Percentiles rank a stretch among this genome's conserved stretches.
These are phyloP conservation scores for Periophthalmus magnuspinnatus DNA, from an alignment of 2,797 vertebrate genomes.

Conservation along the genomic window DNA sequence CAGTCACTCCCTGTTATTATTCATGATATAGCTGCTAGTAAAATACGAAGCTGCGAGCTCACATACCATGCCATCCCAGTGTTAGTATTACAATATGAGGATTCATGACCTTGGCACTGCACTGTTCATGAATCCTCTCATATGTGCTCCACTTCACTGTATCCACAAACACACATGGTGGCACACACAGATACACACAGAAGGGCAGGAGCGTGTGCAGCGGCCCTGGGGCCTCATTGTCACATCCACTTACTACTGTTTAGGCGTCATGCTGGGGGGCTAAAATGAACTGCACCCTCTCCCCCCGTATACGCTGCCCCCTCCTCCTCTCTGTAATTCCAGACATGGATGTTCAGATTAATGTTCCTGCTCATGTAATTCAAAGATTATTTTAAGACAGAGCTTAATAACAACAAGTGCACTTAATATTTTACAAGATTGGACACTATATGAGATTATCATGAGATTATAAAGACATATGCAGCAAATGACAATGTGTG, in stretches of 20 bases:
- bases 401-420: slow-evolving; percentile 9
- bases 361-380: slow-evolving; percentile 1
- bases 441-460: background rate
- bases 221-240: slow-evolving; percentile 66
- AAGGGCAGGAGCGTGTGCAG: slow-evolving; percentile 52
- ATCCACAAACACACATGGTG: slow-evolving; percentile 39
- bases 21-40: slow-evolving; percentile 36
- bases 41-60: slow-evolving; percentile 27
- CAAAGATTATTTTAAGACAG: slow-evolving; percentile 8
- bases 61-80: slow-evolving; percentile 24
- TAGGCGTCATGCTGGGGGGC: slow-evolving; percentile 65
- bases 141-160: slow-evolving; percentile 52
- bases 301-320: slow-evolving; percentile 12
- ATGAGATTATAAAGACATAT: slow-evolving; percentile 1
- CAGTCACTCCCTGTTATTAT: slow-evolving; percentile 24
- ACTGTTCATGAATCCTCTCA: slow-evolving; percentile 52
- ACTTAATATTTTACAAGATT: slow-evolving; percentile 8
- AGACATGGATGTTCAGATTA: slow-evolving; percentile 30
- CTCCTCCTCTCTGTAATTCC: slow-evolving; percentile 30
- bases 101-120: slow-evolving; percentile 55
- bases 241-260: slow-evolving; percentile 73
- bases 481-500: background rate
- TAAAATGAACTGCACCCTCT: slow-evolving; percentile 52
- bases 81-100: slow-evolving; percentile 41
- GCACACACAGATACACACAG: slow-evolving; percentile 17